A percentile compares a stretch with the other conserved stretches of the same genome.
Conservation (phyloP, 1,140 invertebrate species). For the Radopholus similis region DNA sequence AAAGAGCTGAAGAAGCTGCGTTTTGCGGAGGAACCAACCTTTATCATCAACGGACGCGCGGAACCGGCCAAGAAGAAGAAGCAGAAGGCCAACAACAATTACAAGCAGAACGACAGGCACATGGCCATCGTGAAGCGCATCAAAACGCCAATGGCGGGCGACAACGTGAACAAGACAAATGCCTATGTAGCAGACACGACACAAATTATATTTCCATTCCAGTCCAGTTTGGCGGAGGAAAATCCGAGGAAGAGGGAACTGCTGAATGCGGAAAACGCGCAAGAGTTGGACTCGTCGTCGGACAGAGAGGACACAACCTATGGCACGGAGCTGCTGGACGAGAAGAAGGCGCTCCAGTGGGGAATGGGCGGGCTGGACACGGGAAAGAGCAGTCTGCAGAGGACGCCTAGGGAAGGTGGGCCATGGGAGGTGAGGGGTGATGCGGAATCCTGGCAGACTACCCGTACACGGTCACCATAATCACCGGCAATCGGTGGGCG, state of each 20-base stretch:
- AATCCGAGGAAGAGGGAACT: not conserved
- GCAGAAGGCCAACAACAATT: not conserved
- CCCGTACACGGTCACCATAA: slow-evolving; percentile 38
- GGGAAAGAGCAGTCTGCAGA: not conserved
- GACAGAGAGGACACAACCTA: slow-evolving; percentile 7
- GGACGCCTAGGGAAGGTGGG: not conserved
- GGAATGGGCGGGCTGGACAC: not conserved
- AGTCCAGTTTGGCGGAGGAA: no score
- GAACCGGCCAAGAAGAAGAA: not conserved
- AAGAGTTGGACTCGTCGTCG: slow-evolving; percentile 1
- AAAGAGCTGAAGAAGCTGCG: slow-evolving; percentile 1
- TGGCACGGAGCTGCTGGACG: slow-evolving; percentile 3
- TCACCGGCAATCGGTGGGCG: slow-evolving; percentile 45
- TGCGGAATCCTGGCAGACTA: slow-evolving; percentile 6
- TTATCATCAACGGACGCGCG: not conserved
- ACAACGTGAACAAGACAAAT: not conserved
- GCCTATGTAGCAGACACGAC: no score
- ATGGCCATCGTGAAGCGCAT: not conserved
- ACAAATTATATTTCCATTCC: no score
- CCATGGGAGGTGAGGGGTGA: not conserved
- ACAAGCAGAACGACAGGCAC: slow-evolving; percentile 9
- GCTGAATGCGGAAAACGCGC: not conserved
- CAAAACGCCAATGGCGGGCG: not conserved
- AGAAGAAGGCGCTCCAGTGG: not conserved
- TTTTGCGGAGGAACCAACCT: not conserved